Evolutionary conservation across 2,888 invertebrate genomes (phyloP).

Genomic region (Arenicola marina): DNA sequence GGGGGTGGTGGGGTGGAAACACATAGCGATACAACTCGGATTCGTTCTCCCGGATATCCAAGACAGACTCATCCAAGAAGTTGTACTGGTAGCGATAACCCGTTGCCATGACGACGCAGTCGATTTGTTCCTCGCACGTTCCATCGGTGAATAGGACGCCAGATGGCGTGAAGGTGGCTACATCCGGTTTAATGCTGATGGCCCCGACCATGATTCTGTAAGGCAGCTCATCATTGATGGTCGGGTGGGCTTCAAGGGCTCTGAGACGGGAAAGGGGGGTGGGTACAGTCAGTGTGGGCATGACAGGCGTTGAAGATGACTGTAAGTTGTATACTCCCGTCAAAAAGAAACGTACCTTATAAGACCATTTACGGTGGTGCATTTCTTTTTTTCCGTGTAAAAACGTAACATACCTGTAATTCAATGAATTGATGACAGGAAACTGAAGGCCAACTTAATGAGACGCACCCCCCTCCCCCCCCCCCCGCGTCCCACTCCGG

Average conservation of each 20-base stretch:
- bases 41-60: constrained; percentile 50
- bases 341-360: too few species aligned
- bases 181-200: constrained; percentile 51
- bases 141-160: constrained; percentile 54
- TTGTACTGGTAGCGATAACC: constrained; percentile 61
- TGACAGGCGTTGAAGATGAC: too few species aligned
- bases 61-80: constrained; percentile 44
- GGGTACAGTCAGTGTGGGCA: too few species aligned
- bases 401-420: too few species aligned
- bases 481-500: too few species aligned
- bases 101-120: constrained; percentile 60
- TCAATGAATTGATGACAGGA: too few species aligned
- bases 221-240: constrained; percentile 63
- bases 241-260: constrained; percentile 52
- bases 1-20: constrained; percentile 54
- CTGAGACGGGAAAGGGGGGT: constrained; percentile 37
- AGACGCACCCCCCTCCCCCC: too few species aligned
- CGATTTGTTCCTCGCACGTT: constrained; percentile 40
- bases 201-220: constrained; percentile 60
- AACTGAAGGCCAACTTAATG: too few species aligned
- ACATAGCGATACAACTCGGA: constrained; percentile 60
- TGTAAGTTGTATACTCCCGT: too few species aligned
- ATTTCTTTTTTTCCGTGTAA: too few species aligned
- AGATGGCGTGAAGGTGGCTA: constrained; percentile 43
- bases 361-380: too few species aligned